These are phyloP conservation scores for Dolichallabes microphthalmus DNA, from an alignment of 2,113 vertebrate genomes.

Conservation along the genomic window DNA sequence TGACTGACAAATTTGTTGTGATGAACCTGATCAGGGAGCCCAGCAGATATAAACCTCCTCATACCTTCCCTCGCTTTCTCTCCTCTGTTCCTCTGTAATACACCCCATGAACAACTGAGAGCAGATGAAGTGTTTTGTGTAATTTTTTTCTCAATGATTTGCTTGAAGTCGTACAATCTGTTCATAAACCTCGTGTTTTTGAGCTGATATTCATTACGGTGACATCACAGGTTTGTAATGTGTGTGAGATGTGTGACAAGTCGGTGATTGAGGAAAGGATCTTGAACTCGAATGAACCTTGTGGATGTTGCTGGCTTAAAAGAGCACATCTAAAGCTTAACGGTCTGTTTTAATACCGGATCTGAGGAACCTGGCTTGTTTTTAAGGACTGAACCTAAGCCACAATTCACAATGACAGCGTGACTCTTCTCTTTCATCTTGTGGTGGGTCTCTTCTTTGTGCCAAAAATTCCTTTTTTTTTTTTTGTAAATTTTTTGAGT, in stretches of 20 bases:
- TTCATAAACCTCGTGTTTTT: neutral
- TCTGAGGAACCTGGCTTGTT: neutral
- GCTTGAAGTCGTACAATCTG: neutral
- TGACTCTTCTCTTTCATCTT: neutral
- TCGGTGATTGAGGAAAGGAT: slow-evolving; percentile 25
- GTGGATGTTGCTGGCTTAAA: slow-evolving; percentile 30
- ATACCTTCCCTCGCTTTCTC: too few relatives aligned
- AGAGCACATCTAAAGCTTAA: slow-evolving; percentile 17
- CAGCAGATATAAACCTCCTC: neutral
- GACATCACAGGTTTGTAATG: slow-evolving; percentile 55
- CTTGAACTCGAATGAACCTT: slow-evolving; percentile 32
- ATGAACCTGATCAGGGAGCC: neutral
- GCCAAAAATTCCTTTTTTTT: neutral
- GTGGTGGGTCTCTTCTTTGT: neutral
- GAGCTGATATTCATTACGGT: slow-evolving; percentile 43
- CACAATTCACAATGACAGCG: neutral
- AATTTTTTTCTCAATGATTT: neutral
- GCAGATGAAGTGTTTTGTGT: neutral
- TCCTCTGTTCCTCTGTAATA: neutral
- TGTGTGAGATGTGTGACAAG: slow-evolving; percentile 25
- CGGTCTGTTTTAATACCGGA: neutral
- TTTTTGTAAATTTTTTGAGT: neutral
- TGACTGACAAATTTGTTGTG: neutral
- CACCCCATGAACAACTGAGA: neutral
- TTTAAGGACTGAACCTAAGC: slow-evolving; percentile 6